A percentile compares a stretch with the other conserved stretches of the same genome.
Evolutionary conservation across 2,113 vertebrate genomes (phyloP).

Genomic region (Scopus umbretta): DNA sequence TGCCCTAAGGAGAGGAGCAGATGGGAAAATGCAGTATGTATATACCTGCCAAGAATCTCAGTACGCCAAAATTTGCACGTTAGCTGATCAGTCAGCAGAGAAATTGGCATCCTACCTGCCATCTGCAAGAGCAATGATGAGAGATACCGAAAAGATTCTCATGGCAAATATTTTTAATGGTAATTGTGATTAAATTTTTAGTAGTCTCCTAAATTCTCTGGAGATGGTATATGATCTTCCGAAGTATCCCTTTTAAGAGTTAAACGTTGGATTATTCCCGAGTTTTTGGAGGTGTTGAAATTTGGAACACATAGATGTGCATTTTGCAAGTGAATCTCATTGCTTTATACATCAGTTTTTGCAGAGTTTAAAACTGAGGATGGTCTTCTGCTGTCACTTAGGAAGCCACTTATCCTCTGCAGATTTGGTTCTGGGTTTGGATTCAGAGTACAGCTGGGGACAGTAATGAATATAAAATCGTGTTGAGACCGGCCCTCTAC

Average conservation of each 20-base stretch:
- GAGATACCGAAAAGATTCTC: background rate
- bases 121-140: background rate
- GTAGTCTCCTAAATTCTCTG: background rate
- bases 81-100: background rate
- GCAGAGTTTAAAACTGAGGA: background rate
- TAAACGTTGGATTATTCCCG: background rate
- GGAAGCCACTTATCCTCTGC: background rate
- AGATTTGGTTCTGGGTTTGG: background rate
- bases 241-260: background rate
- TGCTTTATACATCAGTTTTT: background rate
- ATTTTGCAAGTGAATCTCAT: background rate
- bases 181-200: background rate
- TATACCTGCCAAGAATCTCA: background rate
- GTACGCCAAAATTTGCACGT: background rate
- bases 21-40: background rate
- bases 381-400: background rate
- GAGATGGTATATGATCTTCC: background rate
- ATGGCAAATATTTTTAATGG: background rate
- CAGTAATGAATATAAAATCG: background rate
- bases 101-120: background rate
- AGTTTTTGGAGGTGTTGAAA: background rate
- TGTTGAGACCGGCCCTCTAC: background rate
- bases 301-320: background rate
- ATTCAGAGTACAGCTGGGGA: background rate
- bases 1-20: background rate